Percentiles rank a stretch among this genome's conserved stretches.
Conservation (phyloP, 2,797 vertebrate species). For the Lepidocolaptes lacrymiger region DNA sequence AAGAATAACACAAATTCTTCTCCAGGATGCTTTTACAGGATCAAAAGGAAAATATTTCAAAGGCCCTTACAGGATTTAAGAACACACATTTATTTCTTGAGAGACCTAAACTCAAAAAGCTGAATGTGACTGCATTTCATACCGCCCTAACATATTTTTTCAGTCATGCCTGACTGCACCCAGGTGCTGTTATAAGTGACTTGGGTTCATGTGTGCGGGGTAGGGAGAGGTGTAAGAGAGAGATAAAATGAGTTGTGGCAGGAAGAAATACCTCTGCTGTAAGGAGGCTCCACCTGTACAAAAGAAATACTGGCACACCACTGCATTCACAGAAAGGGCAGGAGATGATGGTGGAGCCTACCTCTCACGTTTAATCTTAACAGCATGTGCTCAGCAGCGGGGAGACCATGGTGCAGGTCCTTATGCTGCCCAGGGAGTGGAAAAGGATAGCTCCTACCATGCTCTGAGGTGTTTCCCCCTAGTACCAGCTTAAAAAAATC, state of each 20-base stretch:
- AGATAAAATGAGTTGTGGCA: not conserved
- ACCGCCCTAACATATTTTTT: not conserved
- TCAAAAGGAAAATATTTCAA: not conserved
- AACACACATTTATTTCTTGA: not conserved
- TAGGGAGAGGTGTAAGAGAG: not conserved
- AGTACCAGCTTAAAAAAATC: not conserved
- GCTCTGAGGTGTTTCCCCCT: not conserved
- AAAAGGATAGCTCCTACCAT: not conserved
- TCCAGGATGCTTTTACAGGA: not conserved
- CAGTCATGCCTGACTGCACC: not conserved
- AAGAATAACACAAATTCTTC: not conserved
- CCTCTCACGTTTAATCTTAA: not conserved
- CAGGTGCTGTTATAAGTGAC: not conserved
- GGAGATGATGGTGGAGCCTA: not conserved
- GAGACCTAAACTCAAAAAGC: not conserved
- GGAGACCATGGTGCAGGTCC: not conserved
- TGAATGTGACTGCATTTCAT: not conserved
- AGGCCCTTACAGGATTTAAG: not conserved
- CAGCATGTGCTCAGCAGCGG: not conserved
- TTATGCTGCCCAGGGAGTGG: not conserved
- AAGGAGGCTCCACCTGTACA: not conserved
- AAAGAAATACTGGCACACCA: not conserved
- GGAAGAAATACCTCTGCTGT: not conserved
- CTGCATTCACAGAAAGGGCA: not conserved
- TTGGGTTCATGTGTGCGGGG: accelerated